Base-by-base conservation (phyloP, 2,888 invertebrate species). In the Eupithecia subumbrata region DNA sequence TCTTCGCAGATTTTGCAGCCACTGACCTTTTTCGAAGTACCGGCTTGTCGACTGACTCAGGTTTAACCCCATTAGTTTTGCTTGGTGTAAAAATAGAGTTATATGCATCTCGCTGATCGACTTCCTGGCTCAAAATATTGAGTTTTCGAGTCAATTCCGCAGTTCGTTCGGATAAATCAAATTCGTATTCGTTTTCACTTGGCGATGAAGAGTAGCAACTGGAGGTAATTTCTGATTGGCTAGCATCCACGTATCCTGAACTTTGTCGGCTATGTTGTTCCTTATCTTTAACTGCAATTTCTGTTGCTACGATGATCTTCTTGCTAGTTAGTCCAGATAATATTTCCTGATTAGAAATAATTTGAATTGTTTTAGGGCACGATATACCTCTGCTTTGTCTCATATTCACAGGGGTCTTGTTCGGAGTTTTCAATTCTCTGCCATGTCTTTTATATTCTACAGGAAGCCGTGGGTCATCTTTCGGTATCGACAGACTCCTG, bases 351-450 rank as follows among this genome's bases (percentile, higher is more conserved):
- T 95, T 92, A 73, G 94, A 92, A 66, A 95, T 93, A 72, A 95
- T 95, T 83, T 95, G 93, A 79, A 95, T 95, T 9, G 91, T 95
- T 92, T 95, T 96, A 78, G 89, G 95, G 88, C 91, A 96, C 40
- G 91, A 95, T 83, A 91, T 93, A 79, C 94, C 94, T 84, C 94
- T 87, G 40, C 84, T 83, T 30, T 90, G 88, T 80, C 92, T 88
- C 18, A 92, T 86, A 43, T 89, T 91, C 11, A 66, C 81, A 22
- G 95, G 95, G 1, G 92, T 93, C 86, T 92, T 94, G 71, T 91
- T 94, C 37, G 96, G 96, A 11, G 96, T 95, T 82, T 95, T 94
- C 78, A 96, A 92, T 64, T 92, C 92, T 87, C 95, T 95, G 34
- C 89, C 87, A 18, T 92, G 83, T 40, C 82, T 81, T 84, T 88